Conservation (phyloP, 2,113 vertebrate genomes). For the Tautogolabrus adspersus region DNA sequence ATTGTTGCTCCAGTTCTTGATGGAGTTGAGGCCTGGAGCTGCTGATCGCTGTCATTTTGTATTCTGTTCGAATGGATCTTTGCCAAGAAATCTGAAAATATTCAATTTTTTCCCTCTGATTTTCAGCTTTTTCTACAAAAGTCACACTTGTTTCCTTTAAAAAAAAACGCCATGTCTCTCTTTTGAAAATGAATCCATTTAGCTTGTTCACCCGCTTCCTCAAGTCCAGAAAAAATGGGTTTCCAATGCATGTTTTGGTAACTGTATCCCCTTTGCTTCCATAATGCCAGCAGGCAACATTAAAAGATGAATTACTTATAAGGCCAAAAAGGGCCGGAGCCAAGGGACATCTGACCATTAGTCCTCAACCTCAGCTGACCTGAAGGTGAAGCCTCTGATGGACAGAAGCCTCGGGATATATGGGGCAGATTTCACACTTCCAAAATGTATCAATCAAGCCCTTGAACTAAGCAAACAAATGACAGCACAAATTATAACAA, state of each 20-base stretch:
- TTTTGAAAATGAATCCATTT: neutral
- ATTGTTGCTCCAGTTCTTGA: neutral
- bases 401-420: neutral
- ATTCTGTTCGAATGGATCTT: neutral
- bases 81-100: neutral
- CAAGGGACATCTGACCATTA: neutral
- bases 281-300: neutral
- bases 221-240: too few species aligned
- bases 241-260: neutral
- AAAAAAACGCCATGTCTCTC: neutral
- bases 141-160: neutral
- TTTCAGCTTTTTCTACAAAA: neutral
- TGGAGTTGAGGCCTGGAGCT: neutral
- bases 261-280: neutral
- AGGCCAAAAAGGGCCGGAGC: neutral
- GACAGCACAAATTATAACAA: too few species aligned
- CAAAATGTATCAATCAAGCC: neutral
- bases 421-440: neutral
- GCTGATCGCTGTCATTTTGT: constrained; percentile 2
- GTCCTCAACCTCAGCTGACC: neutral
- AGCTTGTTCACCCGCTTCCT: neutral
- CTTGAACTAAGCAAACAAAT: neutral
- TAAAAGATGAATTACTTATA: constrained; percentile 11
- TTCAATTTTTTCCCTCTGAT: neutral
- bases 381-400: neutral